A percentile compares a stretch with the other conserved stretches of the same genome.
phyloP scores from a whole-genome alignment of 2,797 vertebrate species.

The Chlorospingus flavigularis region DNA sequence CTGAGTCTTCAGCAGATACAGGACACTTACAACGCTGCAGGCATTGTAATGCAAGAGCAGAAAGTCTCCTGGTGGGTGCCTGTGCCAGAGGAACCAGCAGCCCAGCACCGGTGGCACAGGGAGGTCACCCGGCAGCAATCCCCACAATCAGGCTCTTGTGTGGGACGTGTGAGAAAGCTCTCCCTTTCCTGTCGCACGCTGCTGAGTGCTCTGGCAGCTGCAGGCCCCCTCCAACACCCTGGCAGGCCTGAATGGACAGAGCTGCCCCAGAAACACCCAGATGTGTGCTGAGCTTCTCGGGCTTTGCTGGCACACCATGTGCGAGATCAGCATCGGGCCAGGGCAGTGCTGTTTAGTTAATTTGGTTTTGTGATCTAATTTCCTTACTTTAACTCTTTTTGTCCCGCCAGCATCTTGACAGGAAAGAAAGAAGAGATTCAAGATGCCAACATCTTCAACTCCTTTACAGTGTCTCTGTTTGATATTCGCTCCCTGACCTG shows the following conservation, averaged over 20 bases:
- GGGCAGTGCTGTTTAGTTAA: not conserved
- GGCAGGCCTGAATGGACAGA: slow-evolving; percentile 45
- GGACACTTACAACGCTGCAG: not conserved
- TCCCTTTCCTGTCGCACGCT: slow-evolving; percentile 69
- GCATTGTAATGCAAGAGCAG: slow-evolving; percentile 4
- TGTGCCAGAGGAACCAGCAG: not conserved
- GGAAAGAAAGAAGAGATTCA: not conserved
- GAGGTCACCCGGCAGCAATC: slow-evolving; percentile 34
- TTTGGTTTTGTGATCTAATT: slow-evolving; percentile 29
- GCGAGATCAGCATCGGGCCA: not conserved
- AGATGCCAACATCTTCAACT: not conserved
- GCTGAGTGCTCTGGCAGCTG: slow-evolving; percentile 45
- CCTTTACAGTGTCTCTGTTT: not conserved
- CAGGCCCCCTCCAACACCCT: not conserved
- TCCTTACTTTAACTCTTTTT: slow-evolving; percentile 28
- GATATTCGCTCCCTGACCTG: not conserved
- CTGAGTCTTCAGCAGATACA: not conserved
- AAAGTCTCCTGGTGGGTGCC: not conserved
- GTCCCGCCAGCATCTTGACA: not conserved
- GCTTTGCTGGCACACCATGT: not conserved
- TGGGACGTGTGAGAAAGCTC: slow-evolving; percentile 57
- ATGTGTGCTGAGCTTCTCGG: not conserved
- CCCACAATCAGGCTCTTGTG: slow-evolving; percentile 58
- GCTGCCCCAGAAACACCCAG: slow-evolving; percentile 30
- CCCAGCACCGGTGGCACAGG: not conserved